Evolutionary conservation across 1,140 invertebrate genomes (phyloP).

Genomic region (Cydia splendana): DNA sequence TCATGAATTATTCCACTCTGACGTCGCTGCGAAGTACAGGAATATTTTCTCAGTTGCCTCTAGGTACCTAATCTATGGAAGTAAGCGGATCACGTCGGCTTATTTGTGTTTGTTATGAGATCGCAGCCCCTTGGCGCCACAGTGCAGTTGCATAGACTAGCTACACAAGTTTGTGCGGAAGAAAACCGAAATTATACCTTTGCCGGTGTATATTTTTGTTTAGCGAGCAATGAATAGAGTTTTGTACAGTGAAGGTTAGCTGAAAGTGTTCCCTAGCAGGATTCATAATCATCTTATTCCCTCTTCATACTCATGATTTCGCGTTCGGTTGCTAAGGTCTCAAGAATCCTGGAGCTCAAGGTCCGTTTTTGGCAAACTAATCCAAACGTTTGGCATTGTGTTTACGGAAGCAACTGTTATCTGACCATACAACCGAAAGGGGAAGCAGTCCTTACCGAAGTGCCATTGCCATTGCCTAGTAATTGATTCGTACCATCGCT

Average conservation of each 20-base stretch:
- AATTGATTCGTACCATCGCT: too few relatives aligned
- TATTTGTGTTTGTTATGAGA: conserved; percentile 77
- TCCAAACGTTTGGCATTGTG: too few relatives aligned
- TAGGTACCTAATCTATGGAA: conserved; percentile 66
- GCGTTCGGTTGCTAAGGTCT: too few relatives aligned
- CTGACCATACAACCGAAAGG: too few relatives aligned
- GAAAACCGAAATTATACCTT: background rate
- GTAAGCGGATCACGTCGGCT: conserved; percentile 77
- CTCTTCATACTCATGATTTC: too few relatives aligned
- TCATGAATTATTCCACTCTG: conserved; percentile 48
- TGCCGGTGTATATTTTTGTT: background rate
- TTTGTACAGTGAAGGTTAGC: background rate
- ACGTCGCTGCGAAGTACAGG: conserved; percentile 40
- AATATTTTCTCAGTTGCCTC: conserved; percentile 57
- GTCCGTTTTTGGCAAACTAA: too few relatives aligned
- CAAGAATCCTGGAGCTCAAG: too few relatives aligned
- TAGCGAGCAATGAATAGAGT: background rate
- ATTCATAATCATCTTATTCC: too few relatives aligned
- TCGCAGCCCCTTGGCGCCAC: conserved; percentile 59
- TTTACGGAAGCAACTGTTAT: too few relatives aligned
- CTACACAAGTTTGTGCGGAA: background rate
- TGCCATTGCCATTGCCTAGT: too few relatives aligned
- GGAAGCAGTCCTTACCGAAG: too few relatives aligned
- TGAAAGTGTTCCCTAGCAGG: too few relatives aligned
- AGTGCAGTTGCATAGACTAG: conserved; percentile 41